phyloP scores from a whole-genome alignment of 1,140 invertebrate species.

The Drusus annulatus region DNA sequence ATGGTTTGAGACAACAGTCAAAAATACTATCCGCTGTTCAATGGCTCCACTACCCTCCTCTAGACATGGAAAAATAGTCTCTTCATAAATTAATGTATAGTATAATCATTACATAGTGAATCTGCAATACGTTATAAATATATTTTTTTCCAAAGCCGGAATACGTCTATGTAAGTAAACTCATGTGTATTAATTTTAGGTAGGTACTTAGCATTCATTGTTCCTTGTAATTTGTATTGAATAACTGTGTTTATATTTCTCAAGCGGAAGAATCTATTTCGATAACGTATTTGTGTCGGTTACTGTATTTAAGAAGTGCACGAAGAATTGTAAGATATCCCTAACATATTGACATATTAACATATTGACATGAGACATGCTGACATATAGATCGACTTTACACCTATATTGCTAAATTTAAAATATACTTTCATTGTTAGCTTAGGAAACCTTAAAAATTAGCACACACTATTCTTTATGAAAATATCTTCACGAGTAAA shows the following conservation, averaged over 20 bases:
- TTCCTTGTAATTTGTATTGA: conserved; percentile 10
- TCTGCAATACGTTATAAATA: conserved; percentile 24
- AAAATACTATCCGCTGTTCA: background rate
- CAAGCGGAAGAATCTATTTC: background rate
- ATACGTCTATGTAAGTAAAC: background rate
- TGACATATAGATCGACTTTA: conserved; percentile 14
- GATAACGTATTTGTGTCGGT: background rate
- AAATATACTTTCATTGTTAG: conserved; percentile 29
- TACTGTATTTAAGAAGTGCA: conserved; percentile 11
- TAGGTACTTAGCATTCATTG: conserved; percentile 17
- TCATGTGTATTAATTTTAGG: background rate
- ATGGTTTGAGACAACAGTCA: background rate
- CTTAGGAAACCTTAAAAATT: conserved; percentile 16
- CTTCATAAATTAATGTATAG: conserved; percentile 16
- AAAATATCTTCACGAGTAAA: too few relatives aligned
- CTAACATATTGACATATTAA: background rate
- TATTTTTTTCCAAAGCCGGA: conserved; percentile 12
- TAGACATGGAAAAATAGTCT: conserved; percentile 31
- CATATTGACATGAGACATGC: background rate
- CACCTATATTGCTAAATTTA: conserved; percentile 25
- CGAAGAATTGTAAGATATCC: background rate
- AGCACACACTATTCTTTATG: background rate
- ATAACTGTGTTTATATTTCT: background rate
- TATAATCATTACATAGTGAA: background rate
- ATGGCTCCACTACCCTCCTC: background rate